These are phyloP conservation scores for Caenorhabditis zanzibari DNA, from an alignment of 2,888 invertebrate species.

Conservation along the genomic window DNA sequence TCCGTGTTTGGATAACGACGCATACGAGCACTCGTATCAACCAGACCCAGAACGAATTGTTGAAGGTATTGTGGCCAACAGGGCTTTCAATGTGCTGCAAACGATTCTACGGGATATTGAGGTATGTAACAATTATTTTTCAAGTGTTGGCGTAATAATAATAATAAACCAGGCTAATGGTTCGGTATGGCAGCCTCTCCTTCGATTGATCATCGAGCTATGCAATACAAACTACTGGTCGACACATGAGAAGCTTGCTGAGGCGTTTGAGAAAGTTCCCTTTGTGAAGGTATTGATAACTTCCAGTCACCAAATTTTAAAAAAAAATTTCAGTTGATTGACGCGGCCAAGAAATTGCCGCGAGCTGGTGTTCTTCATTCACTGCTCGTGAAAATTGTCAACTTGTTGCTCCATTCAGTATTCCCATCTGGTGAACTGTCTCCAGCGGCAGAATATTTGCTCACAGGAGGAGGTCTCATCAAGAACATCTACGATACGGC, in stretches of 20 bases:
- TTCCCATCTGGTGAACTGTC: constrained; percentile 45
- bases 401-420: constrained; percentile 66
- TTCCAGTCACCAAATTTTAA: neutral
- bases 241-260: constrained; percentile 70
- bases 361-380: constrained; percentile 70
- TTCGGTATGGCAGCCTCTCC: constrained; percentile 69
- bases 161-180: constrained; percentile 53
- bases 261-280: constrained; percentile 64
- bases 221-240: constrained; percentile 72
- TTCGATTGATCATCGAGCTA: constrained; percentile 70
- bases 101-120: constrained; percentile 46
- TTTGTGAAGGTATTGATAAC: constrained; percentile 60
- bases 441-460: constrained; percentile 67
- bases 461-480: constrained; percentile 56
- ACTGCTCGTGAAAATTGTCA: constrained; percentile 68
- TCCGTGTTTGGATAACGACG: constrained; percentile 23
- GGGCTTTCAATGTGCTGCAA: constrained; percentile 42
- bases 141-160: too few relatives aligned
- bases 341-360: constrained; percentile 63
- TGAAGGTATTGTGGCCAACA: constrained; percentile 67
- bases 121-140: too few relatives aligned
- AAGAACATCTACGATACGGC: constrained; percentile 57
- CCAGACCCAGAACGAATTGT: constrained; percentile 71
- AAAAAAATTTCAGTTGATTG: constrained; percentile 65
- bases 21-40: constrained; percentile 39